These are phyloP conservation scores for Malurus alboscapulatus DNA, from an alignment of 2,113 vertebrate genomes.

Conservation along the genomic window DNA sequence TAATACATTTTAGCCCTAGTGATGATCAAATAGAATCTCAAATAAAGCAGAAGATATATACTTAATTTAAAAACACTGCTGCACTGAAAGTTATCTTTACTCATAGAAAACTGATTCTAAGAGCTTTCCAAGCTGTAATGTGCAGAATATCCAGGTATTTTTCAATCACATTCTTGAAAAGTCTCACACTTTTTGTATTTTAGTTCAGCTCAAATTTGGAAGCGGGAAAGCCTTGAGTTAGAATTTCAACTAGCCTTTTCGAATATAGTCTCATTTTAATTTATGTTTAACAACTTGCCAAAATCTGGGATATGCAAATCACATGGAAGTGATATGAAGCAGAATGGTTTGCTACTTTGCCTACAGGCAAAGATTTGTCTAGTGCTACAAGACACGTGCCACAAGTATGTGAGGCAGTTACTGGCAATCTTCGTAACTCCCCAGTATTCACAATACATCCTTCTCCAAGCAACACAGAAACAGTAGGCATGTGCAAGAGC, in stretches of 20 bases:
- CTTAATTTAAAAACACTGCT: neutral
- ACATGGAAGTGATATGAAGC: neutral
- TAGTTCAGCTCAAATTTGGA: neutral
- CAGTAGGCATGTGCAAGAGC: neutral
- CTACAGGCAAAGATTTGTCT: neutral
- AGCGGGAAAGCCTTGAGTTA: neutral
- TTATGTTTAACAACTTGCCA: neutral
- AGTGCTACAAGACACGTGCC: fast-evolving
- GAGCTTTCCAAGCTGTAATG: neutral
- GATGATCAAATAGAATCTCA: neutral
- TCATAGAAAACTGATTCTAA: neutral
- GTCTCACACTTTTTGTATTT: neutral
- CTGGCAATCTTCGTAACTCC: neutral
- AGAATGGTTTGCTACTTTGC: neutral
- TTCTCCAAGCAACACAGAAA: neutral
- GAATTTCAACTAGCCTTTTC: neutral
- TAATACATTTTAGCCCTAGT: neutral
- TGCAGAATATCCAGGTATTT: neutral
- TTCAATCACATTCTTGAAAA: neutral
- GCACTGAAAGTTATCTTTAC: neutral
- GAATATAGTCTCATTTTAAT: neutral
- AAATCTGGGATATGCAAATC: neutral
- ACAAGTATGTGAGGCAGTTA: fast-evolving
- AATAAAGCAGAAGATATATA: neutral
- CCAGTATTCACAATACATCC: neutral